phyloP scores from a whole-genome alignment of 2,113 vertebrate genomes.

The Bombycilla garrulus region DNA sequence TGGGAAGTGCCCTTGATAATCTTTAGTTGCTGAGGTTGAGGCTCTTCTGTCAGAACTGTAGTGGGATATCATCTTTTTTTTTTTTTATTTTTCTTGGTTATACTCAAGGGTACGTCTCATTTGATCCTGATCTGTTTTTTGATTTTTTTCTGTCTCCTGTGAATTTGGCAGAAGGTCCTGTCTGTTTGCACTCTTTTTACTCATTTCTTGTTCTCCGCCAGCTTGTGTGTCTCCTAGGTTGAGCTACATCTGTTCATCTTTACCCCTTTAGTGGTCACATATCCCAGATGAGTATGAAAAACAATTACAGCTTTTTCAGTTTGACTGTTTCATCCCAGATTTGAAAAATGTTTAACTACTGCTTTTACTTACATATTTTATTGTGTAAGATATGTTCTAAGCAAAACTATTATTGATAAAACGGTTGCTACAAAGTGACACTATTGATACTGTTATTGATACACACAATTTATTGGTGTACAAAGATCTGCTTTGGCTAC shows the following conservation, averaged over 20 bases:
- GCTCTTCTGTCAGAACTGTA: neutral
- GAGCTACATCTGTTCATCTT: neutral
- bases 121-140: neutral
- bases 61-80: neutral
- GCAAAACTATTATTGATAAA: neutral
- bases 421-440: rapidly evolving
- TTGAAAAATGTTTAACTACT: neutral
- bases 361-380: neutral
- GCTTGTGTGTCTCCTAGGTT: neutral
- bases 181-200: neutral
- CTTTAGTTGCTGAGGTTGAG: neutral
- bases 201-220: neutral
- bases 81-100: neutral
- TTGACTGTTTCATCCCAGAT: neutral
- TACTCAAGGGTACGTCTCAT: rapidly evolving
- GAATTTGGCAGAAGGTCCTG: neutral
- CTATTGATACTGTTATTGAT: neutral
- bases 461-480: neutral
- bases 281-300: neutral
- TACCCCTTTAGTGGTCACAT: neutral
- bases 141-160: rapidly evolving
- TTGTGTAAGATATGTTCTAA: neutral
- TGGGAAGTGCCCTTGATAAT: neutral
- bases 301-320: neutral
- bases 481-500: neutral